A percentile compares a stretch with the other conserved stretches of the same genome.
phyloP scores from a whole-genome alignment of 2,888 invertebrate genomes.

The Trimorus sp. region DNA sequence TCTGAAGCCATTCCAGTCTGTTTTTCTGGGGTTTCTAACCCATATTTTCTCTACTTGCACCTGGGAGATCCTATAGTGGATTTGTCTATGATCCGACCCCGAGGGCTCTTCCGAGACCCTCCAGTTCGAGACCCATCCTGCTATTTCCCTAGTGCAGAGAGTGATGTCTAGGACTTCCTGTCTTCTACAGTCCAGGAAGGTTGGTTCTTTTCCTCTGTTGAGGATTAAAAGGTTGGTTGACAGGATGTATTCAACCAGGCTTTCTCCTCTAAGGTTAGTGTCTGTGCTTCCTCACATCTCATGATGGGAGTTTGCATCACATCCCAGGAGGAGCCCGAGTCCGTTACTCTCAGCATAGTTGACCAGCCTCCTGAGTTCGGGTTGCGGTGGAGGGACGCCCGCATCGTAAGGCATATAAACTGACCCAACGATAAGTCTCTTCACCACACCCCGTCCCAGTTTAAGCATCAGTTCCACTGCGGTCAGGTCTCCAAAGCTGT shows the following conservation, averaged over 20 bases:
- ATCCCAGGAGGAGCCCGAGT: background rate
- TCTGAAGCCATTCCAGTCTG: background rate
- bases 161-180: background rate
- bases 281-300: constrained; percentile 19
- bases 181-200: constrained; percentile 1
- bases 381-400: background rate
- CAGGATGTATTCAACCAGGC: too few species aligned
- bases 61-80: too few species aligned
- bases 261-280: background rate
- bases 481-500: background rate
- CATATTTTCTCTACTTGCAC: too few species aligned
- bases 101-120: too few species aligned
- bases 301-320: constrained; percentile 18
- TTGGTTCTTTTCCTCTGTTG: too few species aligned
- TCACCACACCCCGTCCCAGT: background rate
- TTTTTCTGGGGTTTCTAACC: too few species aligned
- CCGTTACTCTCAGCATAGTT: background rate
- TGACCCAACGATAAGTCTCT: background rate
- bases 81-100: too few species aligned
- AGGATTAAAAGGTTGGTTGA: too few species aligned
- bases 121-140: too few species aligned
- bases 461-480: background rate
- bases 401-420: background rate
- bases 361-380: background rate
- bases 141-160: constrained; percentile 12